Conservation (phyloP, 2,888 invertebrate species). For the Osedax fenrisi region DNA sequence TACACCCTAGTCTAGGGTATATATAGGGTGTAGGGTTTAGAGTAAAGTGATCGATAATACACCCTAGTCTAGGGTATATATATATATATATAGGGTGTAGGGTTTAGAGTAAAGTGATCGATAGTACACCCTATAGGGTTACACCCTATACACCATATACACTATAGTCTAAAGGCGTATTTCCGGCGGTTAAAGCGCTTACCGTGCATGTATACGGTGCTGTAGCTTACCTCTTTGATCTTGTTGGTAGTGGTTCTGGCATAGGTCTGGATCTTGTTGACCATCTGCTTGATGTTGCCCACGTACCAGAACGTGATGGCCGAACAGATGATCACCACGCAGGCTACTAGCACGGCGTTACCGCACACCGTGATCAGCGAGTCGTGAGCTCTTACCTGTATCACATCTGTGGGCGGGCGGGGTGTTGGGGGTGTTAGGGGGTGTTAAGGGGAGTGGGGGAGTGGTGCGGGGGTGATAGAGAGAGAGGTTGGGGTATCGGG, state of each 20-base stretch:
- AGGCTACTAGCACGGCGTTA: conserved; percentile 11
- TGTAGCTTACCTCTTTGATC: conserved; percentile 21
- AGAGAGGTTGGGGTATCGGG: neutral
- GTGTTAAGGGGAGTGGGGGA: neutral
- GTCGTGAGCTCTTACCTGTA: neutral
- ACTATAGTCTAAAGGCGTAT: neutral
- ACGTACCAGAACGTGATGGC: conserved; percentile 28
- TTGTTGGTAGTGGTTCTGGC: conserved; percentile 18
- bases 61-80: too few relatives aligned
- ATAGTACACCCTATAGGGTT: too few relatives aligned
- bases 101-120: too few relatives aligned
- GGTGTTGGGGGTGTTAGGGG: neutral
- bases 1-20: too few relatives aligned
- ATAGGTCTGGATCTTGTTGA: neutral
- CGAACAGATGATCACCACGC: conserved; percentile 12
- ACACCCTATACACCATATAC: too few relatives aligned
- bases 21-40: too few relatives aligned
- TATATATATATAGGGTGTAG: too few relatives aligned
- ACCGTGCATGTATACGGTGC: too few relatives aligned
- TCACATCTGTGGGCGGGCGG: neutral
- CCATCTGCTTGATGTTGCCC: conserved; percentile 21
- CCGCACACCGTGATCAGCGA: neutral
- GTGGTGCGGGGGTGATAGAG: neutral
- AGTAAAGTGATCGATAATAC: too few relatives aligned
- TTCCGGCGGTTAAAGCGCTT: too few relatives aligned